Evolutionary conservation across 2,888 invertebrate genomes (phyloP), one percentile per base, ranked within the genome.

Genomic region (Dicycla oo): DNA sequence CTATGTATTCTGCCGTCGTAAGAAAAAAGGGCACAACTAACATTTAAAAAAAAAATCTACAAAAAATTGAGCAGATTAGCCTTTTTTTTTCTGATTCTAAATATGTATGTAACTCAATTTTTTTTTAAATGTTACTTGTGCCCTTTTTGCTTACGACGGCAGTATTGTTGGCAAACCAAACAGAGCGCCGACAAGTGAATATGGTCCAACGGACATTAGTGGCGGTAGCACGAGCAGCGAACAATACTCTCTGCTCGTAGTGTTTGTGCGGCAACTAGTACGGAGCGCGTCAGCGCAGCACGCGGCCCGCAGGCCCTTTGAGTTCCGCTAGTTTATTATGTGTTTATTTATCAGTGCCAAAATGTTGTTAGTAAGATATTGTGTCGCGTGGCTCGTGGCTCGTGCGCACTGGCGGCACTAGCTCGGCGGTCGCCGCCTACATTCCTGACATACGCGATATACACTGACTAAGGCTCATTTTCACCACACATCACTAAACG

Each of bases 331-430:
- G 67, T 67, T 69, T 43, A n/a, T 68, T 49, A 68, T 66, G 69
- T 68, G 63, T 86, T 88, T 84, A 81, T 87, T 58, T 87, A 75
- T 86, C 88, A 90, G 92, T 92, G 91, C 91, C 91, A 92, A 92
- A 91, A 90, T 89, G 83, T 89, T 78, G 85, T 87, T 69, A 86
- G 78, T 85, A 87, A 86, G 86, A 81, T 68, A 73, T 57, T 40
- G 43, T 15, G 18, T 13, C 13, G 34, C 13, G 56, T 53, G 18
- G 57, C 61, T 23, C 40, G 64, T 3, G 26, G 18, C 26, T 18
- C 34, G 26, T 5, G 63, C 64, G 30, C 23, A 15, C 34, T 5
- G 38, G 23, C 58, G 57, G 38, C 38, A 15, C 23, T 1, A 10
- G 40, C 11, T 15, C 20, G 43, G 60, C 26, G 7, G 45, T 30